Percentiles rank a stretch among this genome's conserved stretches.
phyloP scores from a whole-genome alignment of 1,140 invertebrate genomes.

The Rhopalosiphum maidis region DNA sequence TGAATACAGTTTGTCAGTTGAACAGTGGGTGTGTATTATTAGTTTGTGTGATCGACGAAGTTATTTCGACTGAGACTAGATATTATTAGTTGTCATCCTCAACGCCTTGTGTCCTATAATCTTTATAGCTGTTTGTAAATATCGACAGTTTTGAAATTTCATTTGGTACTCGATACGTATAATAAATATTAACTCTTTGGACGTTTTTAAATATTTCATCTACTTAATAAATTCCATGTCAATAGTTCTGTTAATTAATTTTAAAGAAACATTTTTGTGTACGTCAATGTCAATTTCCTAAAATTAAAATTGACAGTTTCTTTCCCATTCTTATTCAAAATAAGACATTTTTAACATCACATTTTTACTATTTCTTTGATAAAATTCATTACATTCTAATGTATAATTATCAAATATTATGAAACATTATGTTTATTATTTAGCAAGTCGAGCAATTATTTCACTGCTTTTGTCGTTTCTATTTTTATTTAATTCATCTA shows the following conservation, averaged over 20 bases:
- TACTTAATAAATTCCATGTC: not conserved
- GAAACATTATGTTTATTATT: not conserved
- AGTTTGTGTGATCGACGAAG: not conserved
- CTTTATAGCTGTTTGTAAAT: not conserved
- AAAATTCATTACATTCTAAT: not conserved
- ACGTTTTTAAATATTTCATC: slow-evolving; percentile 17
- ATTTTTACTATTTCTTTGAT: not conserved
- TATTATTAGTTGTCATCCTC: not conserved
- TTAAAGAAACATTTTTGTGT: not conserved
- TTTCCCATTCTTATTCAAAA: not conserved
- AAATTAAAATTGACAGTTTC: not conserved
- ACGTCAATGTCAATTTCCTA: not conserved
- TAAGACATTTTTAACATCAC: not conserved
- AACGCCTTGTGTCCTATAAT: not conserved
- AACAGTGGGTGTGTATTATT: not conserved
- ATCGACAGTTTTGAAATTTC: not conserved
- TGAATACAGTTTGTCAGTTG: not conserved
- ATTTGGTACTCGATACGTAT: not conserved
- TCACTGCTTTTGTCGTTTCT: not conserved
- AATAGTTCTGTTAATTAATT: not conserved
- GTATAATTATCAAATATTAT: not conserved
- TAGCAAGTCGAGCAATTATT: not conserved
- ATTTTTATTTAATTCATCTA: no score
- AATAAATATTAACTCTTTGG: not conserved
- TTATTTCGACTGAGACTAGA: not conserved